Evolutionary conservation across 2,888 invertebrate genomes (phyloP), one percentile per base, ranked within the genome.

Genomic region (Ormyrus thymus): DNA sequence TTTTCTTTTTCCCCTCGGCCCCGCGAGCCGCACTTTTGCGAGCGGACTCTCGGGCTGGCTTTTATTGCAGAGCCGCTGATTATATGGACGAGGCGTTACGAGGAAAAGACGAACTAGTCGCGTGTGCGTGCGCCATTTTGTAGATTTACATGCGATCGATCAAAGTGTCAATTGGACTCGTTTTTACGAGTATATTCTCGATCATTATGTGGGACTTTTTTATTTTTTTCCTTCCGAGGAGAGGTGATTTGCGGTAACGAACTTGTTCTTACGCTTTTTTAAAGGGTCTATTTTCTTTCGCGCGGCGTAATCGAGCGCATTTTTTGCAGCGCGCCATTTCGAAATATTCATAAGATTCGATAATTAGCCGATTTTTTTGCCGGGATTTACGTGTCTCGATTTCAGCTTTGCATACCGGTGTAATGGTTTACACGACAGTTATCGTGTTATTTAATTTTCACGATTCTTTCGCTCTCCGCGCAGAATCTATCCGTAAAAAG

Each of bases 181-280:
- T 55, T 62, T 76, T 76, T 51, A 7, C 7, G 29, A 6, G 13
- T 15, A 13, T 13, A 9, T 13, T 46, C 64, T 10, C 13, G 46
- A 68, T 68, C 55, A 56, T 69, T 68, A 71, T 43, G 43, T 4
- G 46, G 8, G 29, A 11, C 53, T 64, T 76, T 70, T 76, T 76
- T 29, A 2, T 29, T 29, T 29, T 64, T 76, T 70, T 70, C 70
- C 13, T 10, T 15, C 8, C 29, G n/a, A 7, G 10, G 13, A 29
- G 58, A 11, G 15, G 48, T 64, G 59, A 66, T 66, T 70, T n/a
- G 59, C 58, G 55, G 29, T 55, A 55, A 66, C 29, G 58, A 77
- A 71, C 76, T 71, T 46, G 64, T 66, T 77, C 64, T 51, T 53
- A 10, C n/a, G 29, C 43, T 6, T 65, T 53, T 13, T 61, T 50